phyloP scores from a whole-genome alignment of 2,888 invertebrate species.

The Synanthedon andrenaeformis region DNA sequence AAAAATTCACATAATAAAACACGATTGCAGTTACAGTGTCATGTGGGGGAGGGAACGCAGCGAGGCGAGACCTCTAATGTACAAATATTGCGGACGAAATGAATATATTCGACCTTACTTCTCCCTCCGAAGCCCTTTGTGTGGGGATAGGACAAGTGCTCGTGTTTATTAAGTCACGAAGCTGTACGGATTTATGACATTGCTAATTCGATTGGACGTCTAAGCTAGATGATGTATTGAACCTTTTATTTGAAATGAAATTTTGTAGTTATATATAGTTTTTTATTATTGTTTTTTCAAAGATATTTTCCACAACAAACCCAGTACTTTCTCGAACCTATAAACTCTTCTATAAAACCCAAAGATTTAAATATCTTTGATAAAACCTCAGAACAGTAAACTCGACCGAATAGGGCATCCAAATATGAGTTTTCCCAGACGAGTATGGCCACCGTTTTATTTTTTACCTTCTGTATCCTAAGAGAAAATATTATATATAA shows the following conservation, averaged over 20 bases:
- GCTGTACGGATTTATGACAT: slow-evolving; percentile 54
- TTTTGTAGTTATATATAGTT: not conserved
- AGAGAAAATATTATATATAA: too few relatives aligned
- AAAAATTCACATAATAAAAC: not conserved
- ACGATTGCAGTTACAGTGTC: slow-evolving; percentile 44
- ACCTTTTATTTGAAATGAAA: slow-evolving; percentile 21
- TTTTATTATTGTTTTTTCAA: too few relatives aligned
- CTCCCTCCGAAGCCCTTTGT: slow-evolving; percentile 16
- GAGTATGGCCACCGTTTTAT: too few relatives aligned
- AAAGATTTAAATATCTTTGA: too few relatives aligned
- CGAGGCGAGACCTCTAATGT: slow-evolving; percentile 68
- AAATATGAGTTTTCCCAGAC: too few relatives aligned
- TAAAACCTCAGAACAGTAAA: too few relatives aligned
- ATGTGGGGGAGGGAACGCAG: slow-evolving; percentile 46
- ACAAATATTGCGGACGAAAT: slow-evolving; percentile 70
- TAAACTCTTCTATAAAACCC: too few relatives aligned
- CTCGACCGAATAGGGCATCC: too few relatives aligned
- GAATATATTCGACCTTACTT: slow-evolving; percentile 53
- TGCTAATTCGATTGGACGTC: slow-evolving; percentile 30
- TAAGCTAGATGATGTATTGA: slow-evolving; percentile 28
- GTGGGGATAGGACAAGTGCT: slow-evolving; percentile 34
- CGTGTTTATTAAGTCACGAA: slow-evolving; percentile 57
- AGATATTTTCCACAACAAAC: too few relatives aligned
- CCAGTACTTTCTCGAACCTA: too few relatives aligned
- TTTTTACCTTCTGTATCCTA: too few relatives aligned